phyloP scores from a whole-genome alignment of 64 coral and sea anemone species.

The Pocillopora damicornis region DNA sequence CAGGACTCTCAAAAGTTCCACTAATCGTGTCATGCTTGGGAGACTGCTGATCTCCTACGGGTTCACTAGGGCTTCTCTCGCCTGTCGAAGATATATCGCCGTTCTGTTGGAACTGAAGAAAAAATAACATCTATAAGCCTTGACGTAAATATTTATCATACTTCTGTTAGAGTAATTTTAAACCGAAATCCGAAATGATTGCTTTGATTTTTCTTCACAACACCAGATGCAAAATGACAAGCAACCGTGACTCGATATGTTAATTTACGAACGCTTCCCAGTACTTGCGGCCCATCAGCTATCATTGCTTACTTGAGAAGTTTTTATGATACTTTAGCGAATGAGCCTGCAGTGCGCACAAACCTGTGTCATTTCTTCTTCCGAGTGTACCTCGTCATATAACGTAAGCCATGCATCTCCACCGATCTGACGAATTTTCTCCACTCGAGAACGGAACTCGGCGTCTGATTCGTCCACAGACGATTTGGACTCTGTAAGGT shows the following conservation, averaged over 20 bases:
- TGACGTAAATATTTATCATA: too few relatives aligned
- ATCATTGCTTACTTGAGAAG: too few relatives aligned
- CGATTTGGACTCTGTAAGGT: conserved; percentile 36
- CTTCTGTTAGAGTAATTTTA: too few relatives aligned
- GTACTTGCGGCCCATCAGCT: too few relatives aligned
- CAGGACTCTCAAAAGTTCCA: neutral
- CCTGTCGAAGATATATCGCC: neutral
- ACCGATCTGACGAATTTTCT: conserved; percentile 90
- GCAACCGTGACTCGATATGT: too few relatives aligned
- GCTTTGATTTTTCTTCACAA: too few relatives aligned
- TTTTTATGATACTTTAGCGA: too few relatives aligned
- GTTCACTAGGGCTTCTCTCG: neutral
- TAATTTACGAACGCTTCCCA: too few relatives aligned
- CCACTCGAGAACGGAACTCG: conserved; percentile 86
- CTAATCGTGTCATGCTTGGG: conserved; percentile 14
- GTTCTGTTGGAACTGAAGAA: neutral
- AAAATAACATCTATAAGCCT: neutral
- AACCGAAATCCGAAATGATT: too few relatives aligned
- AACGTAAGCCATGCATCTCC: conserved; percentile 88
- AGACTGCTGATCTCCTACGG: neutral
- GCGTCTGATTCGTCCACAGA: conserved; percentile 58
- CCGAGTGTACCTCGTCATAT: conserved; percentile 74
- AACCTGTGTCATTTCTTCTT: conserved; percentile 18
- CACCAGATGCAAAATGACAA: too few relatives aligned
- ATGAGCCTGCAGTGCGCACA: neutral